phyloP scores from a whole-genome alignment of 2,113 vertebrate species.

The Pristiophorus japonicus region DNA sequence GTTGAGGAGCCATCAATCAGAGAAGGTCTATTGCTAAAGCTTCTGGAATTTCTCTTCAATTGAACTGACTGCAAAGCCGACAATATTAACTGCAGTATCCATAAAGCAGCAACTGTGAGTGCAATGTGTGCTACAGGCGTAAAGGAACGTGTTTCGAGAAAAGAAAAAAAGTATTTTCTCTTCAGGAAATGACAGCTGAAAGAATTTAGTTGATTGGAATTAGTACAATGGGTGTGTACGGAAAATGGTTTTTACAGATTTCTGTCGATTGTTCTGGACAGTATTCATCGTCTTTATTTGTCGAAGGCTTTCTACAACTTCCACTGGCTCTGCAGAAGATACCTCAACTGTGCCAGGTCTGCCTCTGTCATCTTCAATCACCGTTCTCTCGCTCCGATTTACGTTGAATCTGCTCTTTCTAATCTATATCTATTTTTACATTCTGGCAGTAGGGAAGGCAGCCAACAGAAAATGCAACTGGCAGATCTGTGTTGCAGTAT shows the following conservation, averaged over 20 bases:
- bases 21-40: not conserved
- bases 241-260: not conserved
- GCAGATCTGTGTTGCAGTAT: not conserved
- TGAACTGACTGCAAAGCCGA: not conserved
- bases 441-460: not conserved
- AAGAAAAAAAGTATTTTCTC: not conserved
- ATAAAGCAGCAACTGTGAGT: not conserved
- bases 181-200: not conserved
- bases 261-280: not conserved
- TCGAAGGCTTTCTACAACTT: not conserved
- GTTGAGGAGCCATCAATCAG: not conserved
- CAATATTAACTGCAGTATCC: not conserved
- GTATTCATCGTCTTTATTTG: not conserved
- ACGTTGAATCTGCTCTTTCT: too few relatives aligned
- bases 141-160: not conserved
- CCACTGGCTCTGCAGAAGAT: not conserved
- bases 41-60: not conserved
- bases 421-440: constrained; percentile 2
- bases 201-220: not conserved
- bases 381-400: not conserved
- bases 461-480: not conserved
- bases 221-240: not conserved
- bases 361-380: not conserved
- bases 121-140: not conserved
- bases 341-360: not conserved